phyloP scores from a whole-genome alignment of 2,797 vertebrate species.

The Tinamus major region DNA sequence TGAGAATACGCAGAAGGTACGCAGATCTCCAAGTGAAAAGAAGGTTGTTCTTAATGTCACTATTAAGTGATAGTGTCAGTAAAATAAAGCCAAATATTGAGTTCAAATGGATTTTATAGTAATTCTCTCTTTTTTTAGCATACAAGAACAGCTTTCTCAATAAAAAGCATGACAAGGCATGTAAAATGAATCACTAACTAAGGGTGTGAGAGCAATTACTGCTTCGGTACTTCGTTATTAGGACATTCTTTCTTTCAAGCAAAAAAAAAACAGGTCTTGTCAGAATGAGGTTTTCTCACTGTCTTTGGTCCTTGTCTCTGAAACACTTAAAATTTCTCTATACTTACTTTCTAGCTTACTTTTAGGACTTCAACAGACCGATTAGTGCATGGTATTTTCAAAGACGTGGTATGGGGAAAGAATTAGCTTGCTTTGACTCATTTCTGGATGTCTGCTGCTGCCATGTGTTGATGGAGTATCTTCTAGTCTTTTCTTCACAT shows the following conservation, averaged over 20 bases:
- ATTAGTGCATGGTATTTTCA: background rate
- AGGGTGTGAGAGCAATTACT: background rate
- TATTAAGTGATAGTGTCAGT: background rate
- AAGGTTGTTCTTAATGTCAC: background rate
- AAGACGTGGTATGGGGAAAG: background rate
- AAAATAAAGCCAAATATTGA: background rate
- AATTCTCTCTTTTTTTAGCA: background rate
- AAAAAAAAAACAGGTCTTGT: background rate
- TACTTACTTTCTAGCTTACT: background rate
- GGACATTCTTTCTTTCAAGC: background rate
- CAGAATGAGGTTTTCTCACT: background rate
- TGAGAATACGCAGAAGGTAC: conserved; percentile 45
- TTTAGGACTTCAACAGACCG: background rate
- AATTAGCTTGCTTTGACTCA: background rate
- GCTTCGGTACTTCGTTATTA: background rate
- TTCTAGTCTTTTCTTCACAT: background rate
- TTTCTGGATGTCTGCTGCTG: background rate
- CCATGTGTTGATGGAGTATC: background rate
- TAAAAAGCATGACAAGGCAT: background rate
- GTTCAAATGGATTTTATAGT: background rate
- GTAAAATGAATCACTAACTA: background rate
- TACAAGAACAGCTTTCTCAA: background rate
- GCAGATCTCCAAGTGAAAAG: conserved; percentile 40
- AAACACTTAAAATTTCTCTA: background rate
- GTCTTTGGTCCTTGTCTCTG: background rate